phyloP scores from a whole-genome alignment of 2,797 vertebrate genomes.

The Coreius guichenoti region DNA sequence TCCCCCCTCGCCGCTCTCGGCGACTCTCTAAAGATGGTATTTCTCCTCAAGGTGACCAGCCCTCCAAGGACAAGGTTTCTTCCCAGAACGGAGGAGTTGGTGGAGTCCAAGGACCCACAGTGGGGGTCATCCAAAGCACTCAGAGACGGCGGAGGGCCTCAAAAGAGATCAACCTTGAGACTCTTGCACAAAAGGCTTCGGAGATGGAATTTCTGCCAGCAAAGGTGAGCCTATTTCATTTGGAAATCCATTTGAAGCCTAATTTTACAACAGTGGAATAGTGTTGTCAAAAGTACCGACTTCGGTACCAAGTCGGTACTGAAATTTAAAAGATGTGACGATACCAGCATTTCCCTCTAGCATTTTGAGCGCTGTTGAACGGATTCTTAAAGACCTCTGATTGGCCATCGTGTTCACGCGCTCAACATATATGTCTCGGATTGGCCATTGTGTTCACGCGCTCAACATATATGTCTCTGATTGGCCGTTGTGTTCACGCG shows the following conservation, averaged over 20 bases:
- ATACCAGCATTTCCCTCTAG: no score
- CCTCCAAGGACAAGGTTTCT: slow-evolving; percentile 67
- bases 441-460: no score
- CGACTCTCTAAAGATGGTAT: slow-evolving; percentile 93
- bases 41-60: slow-evolving; percentile 71
- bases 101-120: slow-evolving; percentile 80
- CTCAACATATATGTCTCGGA: no score
- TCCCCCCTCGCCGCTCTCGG: slow-evolving; percentile 84
- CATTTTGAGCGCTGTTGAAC: no score
- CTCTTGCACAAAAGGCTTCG: slow-evolving; percentile 93
- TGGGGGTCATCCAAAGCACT: slow-evolving; percentile 93
- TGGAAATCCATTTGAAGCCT: slow-evolving; percentile 67
- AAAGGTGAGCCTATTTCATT: slow-evolving; percentile 70
- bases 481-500: no score
- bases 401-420: no score
- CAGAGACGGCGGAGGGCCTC: slow-evolving; percentile 87
- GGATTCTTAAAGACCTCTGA: no score
- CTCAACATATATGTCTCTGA: no score
- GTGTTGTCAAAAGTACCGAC: no score
- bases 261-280: slow-evolving; percentile 57
- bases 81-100: slow-evolving; percentile 66
- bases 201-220: slow-evolving; percentile 90
- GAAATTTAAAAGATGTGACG: no score
- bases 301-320: no score
- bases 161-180: slow-evolving; percentile 95